These are phyloP conservation scores for Papilio machaon DNA, from an alignment of 1,140 invertebrate genomes.

Conservation along the genomic window DNA sequence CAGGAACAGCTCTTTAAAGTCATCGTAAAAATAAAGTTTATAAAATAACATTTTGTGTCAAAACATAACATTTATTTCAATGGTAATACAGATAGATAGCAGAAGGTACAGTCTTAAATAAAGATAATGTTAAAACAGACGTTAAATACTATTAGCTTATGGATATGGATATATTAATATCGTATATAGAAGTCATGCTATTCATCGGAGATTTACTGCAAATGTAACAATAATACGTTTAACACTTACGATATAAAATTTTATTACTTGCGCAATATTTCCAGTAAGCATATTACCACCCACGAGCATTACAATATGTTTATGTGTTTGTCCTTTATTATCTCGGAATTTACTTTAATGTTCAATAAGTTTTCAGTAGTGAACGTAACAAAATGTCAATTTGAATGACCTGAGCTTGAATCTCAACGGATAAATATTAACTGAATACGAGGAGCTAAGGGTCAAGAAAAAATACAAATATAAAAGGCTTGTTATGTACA, in stretches of 20 bases:
- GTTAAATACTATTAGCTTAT: conserved; percentile 19
- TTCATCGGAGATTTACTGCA: not conserved
- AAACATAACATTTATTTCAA: conserved; percentile 23
- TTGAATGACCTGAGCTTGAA: not conserved
- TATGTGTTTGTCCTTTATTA: conserved; percentile 22
- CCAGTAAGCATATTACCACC: conserved; percentile 28
- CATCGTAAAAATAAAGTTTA: conserved; percentile 26
- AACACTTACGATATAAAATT: conserved; percentile 29
- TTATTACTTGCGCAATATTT: conserved; percentile 23
- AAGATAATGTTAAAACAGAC: not conserved
- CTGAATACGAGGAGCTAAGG: not conserved
- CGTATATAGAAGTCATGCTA: not conserved
- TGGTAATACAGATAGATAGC: not conserved
- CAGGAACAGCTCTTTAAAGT: conserved; percentile 8
- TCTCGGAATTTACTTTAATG: conserved; percentile 15
- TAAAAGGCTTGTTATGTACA: too few relatives aligned
- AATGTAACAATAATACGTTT: conserved; percentile 32
- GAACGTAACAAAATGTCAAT: not conserved
- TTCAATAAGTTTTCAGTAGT: not conserved
- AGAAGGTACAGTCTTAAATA: conserved; percentile 7
- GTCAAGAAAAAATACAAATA: too few relatives aligned
- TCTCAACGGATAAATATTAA: not conserved
- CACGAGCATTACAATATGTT: conserved; percentile 29
- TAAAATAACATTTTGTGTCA: conserved; percentile 11
- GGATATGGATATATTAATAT: not conserved